Evolutionary conservation across 2,797 vertebrate species (phyloP), one percentile per base, ranked within the genome.

Genomic region (Linurgus olivaceus): DNA sequence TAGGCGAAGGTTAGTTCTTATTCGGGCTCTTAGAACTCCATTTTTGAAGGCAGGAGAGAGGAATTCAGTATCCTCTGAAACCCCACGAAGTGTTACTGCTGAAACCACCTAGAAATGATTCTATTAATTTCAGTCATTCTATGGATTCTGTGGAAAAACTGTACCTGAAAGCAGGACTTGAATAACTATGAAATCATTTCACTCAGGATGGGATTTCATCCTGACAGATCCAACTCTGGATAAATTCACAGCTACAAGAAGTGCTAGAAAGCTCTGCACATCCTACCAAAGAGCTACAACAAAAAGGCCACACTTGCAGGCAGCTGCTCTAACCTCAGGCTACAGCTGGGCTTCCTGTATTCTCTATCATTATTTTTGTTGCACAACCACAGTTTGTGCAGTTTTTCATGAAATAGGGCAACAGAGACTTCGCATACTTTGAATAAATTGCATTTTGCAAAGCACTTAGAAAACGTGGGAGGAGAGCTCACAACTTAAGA

Each of bases 11-110:
- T 75, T 91, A 92, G 21, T 33, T 93, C 70, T 91, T 70, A 88
- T 68, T 95, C 92, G 74, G 90, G 73, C 72, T 78, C 54, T 81
- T 86, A 93, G 48, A 73, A 71, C n/a, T 92, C 72, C 81, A 47
- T 90, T 92, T 90, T 73, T 90, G 38, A 55, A 89, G 66, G 65
- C 84, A 90, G 65, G 17, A 82, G 66, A 73, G 67, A 90, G 52
- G 86, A 86, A 93, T 70, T 88, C 76, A 80, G 76, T 38, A 58
- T 88, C 74, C 86, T 91, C 88, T 78, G 59, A 68, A 91, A 62
- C 38, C 48, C 7, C 81, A 87, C 51, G 72, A 82, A 79, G 52
- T 29, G 47, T 51, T 79, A 86, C 65, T 86, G 68, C 76, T 91
- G 91, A 83, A 95, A 92, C 75, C 78, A 94, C 51, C 62, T 59